phyloP scores from a whole-genome alignment of 2,113 vertebrate genomes.

The Protomyctophum bolini region DNA sequence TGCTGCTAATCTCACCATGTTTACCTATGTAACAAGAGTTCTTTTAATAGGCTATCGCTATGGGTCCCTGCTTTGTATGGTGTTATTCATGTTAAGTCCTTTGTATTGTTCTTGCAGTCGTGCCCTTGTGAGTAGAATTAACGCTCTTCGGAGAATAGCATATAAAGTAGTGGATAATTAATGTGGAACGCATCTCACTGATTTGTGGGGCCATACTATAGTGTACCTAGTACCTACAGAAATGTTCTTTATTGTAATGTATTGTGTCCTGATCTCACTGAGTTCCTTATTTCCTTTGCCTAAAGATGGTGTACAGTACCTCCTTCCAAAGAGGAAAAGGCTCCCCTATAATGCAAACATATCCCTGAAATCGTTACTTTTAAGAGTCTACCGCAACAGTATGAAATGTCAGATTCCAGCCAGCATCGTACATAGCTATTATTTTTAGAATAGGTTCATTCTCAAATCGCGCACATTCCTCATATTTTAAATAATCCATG shows the following conservation, averaged over 20 bases:
- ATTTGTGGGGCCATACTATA: too few species aligned
- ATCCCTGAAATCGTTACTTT: slow-evolving; percentile 32
- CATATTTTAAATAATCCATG: slow-evolving; percentile 50
- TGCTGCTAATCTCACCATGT: slow-evolving; percentile 63
- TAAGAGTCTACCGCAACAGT: slow-evolving; percentile 7
- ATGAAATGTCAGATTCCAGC: slow-evolving; percentile 12
- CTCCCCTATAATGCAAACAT: slow-evolving; percentile 23
- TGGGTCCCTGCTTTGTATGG: slow-evolving; percentile 40
- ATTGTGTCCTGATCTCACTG: too few species aligned
- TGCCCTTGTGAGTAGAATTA: slow-evolving; percentile 45
- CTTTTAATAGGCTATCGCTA: slow-evolving; percentile 58
- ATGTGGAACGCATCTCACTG: slow-evolving; percentile 12
- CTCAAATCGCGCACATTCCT: slow-evolving; percentile 27
- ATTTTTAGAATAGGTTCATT: slow-evolving; percentile 48
- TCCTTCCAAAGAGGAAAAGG: slow-evolving; percentile 23
- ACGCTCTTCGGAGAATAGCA: slow-evolving; percentile 37
- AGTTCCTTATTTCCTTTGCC: too few species aligned
- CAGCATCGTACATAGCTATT: slow-evolving; percentile 4
- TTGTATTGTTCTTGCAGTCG: slow-evolving; percentile 42
- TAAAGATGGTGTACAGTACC: too few species aligned
- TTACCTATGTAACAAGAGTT: slow-evolving; percentile 50
- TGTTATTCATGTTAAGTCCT: slow-evolving; percentile 35
- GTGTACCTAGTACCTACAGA: too few species aligned
- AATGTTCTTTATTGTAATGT: too few species aligned
- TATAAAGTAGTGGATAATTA: slow-evolving; percentile 43